Evolutionary conservation across 2,113 vertebrate species (phyloP), one percentile per base, ranked within the genome.

Genomic region (Mesitornis unicolor): DNA sequence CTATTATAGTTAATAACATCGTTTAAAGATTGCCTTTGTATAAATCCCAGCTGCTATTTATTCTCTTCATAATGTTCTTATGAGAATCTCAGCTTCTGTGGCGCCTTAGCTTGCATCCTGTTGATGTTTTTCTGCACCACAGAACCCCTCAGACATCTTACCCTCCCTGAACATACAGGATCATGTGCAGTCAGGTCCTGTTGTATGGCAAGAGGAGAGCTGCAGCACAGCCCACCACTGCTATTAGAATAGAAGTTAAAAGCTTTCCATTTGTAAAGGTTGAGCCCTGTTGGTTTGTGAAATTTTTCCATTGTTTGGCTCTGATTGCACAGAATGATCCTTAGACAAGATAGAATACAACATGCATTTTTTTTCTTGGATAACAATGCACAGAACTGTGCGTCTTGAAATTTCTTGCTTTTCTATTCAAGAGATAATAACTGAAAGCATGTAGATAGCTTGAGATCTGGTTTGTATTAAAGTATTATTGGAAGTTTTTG

Each of bases 161-260:
- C 9, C 7, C 64, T 76, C 31, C 40, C 36, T 73, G 22, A 38
- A 56, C 43, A 21, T 16, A 50, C 11, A 59, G 67, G 19, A 40
- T 40, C 8, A 3, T 16, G 2, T 88, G 43, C 36, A 31, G 1
- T 35, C 7, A 3, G 4, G 16, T 50, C 18, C 33, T 59, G 1
- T 45, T 75, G 9, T 60, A 29, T 2, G 3, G 21, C 18, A 87
- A 28, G 50, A 85, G 25, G 22, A 57, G 47, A 82, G 43, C 38
- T 74, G 29, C 59, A 57, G 45, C n/a, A 38, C 25, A 59, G 33
- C 29, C 47, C 8, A 42, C 2, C 8, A 63, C 77, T 89, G 16
- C 38, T 3, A 7, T 61, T 57, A 60, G 31, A 65, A 19, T 71
- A 59, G 60, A 87, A 94, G 22, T 11, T 7, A 40, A 68, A 82